phyloP scores from a whole-genome alignment of 1,140 invertebrate genomes.

The Diabrotica virgifera region DNA sequence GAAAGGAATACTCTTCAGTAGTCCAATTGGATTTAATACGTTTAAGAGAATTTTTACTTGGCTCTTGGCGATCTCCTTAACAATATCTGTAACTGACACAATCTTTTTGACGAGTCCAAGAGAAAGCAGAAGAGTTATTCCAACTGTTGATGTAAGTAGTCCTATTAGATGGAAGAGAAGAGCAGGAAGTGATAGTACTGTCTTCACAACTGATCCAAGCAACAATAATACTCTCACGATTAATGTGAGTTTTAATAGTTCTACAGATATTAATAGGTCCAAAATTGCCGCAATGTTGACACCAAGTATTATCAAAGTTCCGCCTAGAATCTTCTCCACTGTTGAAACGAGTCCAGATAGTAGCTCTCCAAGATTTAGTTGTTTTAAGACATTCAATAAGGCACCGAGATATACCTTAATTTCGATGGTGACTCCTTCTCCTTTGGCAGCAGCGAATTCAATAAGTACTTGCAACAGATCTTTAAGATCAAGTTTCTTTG shows the following conservation, averaged over 20 bases:
- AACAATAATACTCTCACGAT: constrained; percentile 9
- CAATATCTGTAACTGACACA: background rate
- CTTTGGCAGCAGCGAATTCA: constrained; percentile 2
- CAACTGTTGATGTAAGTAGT: background rate
- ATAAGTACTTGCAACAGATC: constrained; percentile 12
- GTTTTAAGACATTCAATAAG: background rate
- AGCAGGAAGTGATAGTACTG: constrained; percentile 5
- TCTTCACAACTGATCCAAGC: background rate
- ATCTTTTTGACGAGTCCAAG: constrained; percentile 3
- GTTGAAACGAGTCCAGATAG: background rate
- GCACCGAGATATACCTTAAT: background rate
- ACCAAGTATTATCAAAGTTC: constrained; percentile 4
- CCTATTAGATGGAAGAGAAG: constrained; percentile 6
- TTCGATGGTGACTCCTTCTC: background rate
- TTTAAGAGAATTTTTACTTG: too few relatives aligned
- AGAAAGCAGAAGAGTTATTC: background rate
- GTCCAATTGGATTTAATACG: too few relatives aligned
- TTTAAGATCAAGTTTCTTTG: constrained; percentile 3
- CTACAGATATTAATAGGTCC: background rate
- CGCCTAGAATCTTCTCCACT: background rate
- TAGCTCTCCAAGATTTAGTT: background rate
- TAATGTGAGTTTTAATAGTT: background rate
- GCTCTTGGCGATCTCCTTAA: background rate
- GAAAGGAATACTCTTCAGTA: too few relatives aligned
- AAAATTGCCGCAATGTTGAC: constrained; percentile 13